Base-by-base conservation (phyloP, 1,140 invertebrate genomes). In the Cydia pomonella region DNA sequence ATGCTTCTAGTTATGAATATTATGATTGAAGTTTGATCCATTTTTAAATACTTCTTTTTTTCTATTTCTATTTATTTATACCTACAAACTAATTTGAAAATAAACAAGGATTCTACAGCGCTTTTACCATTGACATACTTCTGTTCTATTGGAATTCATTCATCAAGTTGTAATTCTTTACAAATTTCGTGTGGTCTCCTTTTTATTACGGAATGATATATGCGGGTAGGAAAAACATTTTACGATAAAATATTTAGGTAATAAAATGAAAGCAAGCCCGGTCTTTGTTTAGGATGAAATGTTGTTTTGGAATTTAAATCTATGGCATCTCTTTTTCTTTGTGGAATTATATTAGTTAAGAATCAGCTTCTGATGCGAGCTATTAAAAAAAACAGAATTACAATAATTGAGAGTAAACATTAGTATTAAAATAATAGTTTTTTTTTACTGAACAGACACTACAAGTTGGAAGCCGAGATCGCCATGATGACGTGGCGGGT, bases 401-500 rank as follows among this genome's bases (percentile, higher is more conserved):
- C 3, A 44, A 41, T 7, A 41, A 10, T 44, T 44, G 12, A 44
- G 41, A 44, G 33, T 10, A 33, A 5, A 38, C 33, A 9, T 38
- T 38, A 9, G 33, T 38, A 38, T 38, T 3, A 38, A n/a, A n/a
- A n/a, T n/a, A n/a, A 38, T 38, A 38, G 33, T 38, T 44, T 44
- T 13, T 33, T 33, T 44, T 44, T 76, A 50, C 76, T 63, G 53
- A 23, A 25, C 92, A 98, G 98, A 82, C 97, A 98, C 88, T 98
- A 97, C 87, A 98, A 97, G 86, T 92, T 98, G 23, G 98, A 99
- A 90, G 96, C 97, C 0, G 98, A 98, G 93, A 96, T 99, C 75
- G 97, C 97, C 1, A 97, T 98, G 33, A 99, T 99, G 97, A 97
- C 97, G 23, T 99, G 98, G 98, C 96, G 97, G 82, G 96, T 99